phyloP scores from a whole-genome alignment of 2,888 invertebrate genomes.

The Podotricha telesiphe region DNA sequence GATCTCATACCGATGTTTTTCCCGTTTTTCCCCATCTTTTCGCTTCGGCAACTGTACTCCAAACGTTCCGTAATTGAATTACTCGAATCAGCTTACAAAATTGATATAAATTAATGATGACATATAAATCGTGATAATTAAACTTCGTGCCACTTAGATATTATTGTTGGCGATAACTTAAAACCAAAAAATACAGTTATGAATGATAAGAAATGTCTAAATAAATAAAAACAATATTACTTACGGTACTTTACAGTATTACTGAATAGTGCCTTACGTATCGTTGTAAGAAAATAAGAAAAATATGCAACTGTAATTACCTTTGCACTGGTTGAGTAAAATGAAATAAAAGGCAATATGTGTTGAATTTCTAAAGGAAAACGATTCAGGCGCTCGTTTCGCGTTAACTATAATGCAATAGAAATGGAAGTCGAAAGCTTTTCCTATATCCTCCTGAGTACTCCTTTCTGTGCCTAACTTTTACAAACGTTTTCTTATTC shows the following conservation, averaged over 20 bases:
- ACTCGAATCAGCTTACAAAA: slow-evolving; percentile 60
- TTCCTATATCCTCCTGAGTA: background rate
- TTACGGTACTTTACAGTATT: too few relatives aligned
- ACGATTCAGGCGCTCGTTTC: slow-evolving; percentile 64
- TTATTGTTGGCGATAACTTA: background rate
- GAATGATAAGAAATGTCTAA: too few relatives aligned
- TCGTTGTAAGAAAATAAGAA: background rate
- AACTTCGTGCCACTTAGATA: slow-evolving; percentile 6
- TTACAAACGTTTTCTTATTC: too few relatives aligned
- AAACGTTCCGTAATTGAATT: slow-evolving; percentile 80
- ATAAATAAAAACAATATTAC: too few relatives aligned
- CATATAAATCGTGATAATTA: slow-evolving; percentile 54
- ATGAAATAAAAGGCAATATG: slow-evolving; percentile 58
- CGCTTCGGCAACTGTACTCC: slow-evolving; percentile 68
- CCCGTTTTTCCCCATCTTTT: slow-evolving; percentile 79
- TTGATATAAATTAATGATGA: slow-evolving; percentile 75
- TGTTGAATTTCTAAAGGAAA: slow-evolving; percentile 58
- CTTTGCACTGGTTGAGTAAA: slow-evolving; percentile 61
- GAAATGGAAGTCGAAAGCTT: slow-evolving; percentile 47
- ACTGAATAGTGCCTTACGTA: too few relatives aligned
- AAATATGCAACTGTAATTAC: slow-evolving; percentile 62
- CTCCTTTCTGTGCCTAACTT: too few relatives aligned
- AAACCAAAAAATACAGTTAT: background rate
- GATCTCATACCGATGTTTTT: slow-evolving; percentile 80
- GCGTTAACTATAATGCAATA: slow-evolving; percentile 70